Base-by-base conservation (phyloP, 2,113 vertebrate genomes). In the Alouatta palliata region DNA sequence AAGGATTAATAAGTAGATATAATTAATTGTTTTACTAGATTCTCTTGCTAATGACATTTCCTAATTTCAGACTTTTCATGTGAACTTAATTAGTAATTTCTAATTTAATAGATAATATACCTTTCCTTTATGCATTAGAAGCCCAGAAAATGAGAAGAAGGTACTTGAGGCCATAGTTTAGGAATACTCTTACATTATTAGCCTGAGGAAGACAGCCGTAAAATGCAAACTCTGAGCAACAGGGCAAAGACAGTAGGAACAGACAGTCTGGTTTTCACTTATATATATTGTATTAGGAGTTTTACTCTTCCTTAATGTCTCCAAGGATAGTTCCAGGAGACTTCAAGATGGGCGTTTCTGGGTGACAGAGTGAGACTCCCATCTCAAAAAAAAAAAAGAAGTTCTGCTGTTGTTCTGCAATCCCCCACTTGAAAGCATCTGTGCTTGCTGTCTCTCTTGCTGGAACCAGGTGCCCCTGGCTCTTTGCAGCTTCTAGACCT, bases 151-250 rank as follows among this genome's bases (percentile, higher is more conserved):
- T 16, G 3, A 76, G 35, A n/a, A 20, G 17, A 43, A 76, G 25
- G 13, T 30, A 45, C 73, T 8, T 8, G 73, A 45, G 73, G 25
- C 25, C 25, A 2, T 17, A 45, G 40, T 9, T 30, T 30, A 5
- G 25, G 73, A 75, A 16, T 30, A 17, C 3, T 8, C 25, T 75
- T 45, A 75, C 13, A 8, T 16, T 25, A 45, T 30, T 8, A 45
- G 2, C 13, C 40, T 45, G 3, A 27, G 12, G 1, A 3, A 3
- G 6, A 17, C 13, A 0, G 2, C 25, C 13, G 14, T 45, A 16
- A 75, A 43, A 25, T 17, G 40, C 6, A 4, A 45, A 45, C 25
- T 40, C 8, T 45, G 8, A 30, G 25, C 25, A 30, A 45, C 13
- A 8, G 25, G 73, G 14, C 25, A 45, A 30, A 76, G 13, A 45